Base-by-base conservation (phyloP, 2,888 invertebrate species). In the Pristionchus arcanus region DNA sequence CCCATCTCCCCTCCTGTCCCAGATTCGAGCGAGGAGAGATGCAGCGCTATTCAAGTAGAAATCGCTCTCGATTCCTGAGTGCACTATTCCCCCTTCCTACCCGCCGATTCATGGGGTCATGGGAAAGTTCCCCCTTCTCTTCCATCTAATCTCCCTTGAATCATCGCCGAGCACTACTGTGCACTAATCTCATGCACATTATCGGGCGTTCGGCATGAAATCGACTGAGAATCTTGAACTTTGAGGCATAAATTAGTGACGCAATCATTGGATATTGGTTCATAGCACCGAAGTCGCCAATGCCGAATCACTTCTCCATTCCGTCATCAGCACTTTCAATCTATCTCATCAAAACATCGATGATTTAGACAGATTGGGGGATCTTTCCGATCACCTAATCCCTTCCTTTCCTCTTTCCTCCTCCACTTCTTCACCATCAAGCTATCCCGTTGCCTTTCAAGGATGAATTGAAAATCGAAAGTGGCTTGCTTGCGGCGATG, bases 401-500 rank as follows among this genome's bases (percentile, higher is more conserved):
- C 49, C 68, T 21, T n/a, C 59, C 15, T 16, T 63, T 85, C 34
- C 85, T 34, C 59, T 85, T 49, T 84, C 37, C 34, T 25, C n/a
- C 85, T 34, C 37, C 34, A 9, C n/a, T 59, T 34, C 66, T 86
- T n/a, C 86, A 37, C 34, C 87, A 68, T 86, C 63, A 37, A 34
- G 66, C 31, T 15, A 19, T 34, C 21, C 55, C 59, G 37, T 34
- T 85, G 42, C 15, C 9, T 31, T 25, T 85, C 85, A 85, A 85
- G 85, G 85, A 66, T 66, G 59, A 59, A 85, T 59, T 63, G 66
- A 85, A 53, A 85, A 66, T 59, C 59, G 66, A 63, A 85, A 66
- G 66, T 66, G 34, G 9, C 21, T n/a, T 49, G 42, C 19, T 34
- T 11, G 34, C 42, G 16, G 53, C 53, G 42, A 49, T 83, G n/a